Conservation (phyloP, 2,113 vertebrate genomes). For the Vidua macroura region DNA sequence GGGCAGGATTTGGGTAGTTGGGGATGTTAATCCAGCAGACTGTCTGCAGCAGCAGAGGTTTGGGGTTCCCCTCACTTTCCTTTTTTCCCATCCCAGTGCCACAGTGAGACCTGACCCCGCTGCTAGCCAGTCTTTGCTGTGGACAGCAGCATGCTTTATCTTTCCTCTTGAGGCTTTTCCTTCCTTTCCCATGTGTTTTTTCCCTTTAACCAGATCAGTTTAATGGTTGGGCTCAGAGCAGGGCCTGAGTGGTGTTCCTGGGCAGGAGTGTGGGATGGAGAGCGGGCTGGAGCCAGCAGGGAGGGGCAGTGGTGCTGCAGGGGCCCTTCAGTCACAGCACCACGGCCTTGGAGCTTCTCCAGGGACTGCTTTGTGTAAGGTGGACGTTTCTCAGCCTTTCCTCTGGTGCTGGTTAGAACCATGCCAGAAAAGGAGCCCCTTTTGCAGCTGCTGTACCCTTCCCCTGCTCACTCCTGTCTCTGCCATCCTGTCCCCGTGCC, state of each 20-base stretch:
- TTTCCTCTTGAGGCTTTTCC: neutral
- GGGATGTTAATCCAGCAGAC: neutral
- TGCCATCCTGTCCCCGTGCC: rapidly evolving
- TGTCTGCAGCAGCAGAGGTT: neutral
- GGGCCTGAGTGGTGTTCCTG: neutral
- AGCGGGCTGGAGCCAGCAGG: rapidly evolving
- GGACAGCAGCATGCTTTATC: neutral
- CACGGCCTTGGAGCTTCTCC: neutral
- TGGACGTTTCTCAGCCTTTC: neutral
- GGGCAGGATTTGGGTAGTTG: neutral
- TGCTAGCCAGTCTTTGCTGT: neutral
- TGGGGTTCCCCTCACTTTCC: neutral
- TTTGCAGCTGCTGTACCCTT: neutral
- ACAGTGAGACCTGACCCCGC: rapidly evolving
- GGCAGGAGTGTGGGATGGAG: neutral
- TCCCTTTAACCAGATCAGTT: neutral
- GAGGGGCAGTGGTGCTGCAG: neutral
- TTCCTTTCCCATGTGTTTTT: neutral
- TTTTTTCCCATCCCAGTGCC: neutral
- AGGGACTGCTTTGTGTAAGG: neutral
- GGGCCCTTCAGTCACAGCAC: rapidly evolving
- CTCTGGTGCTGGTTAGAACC: neutral
- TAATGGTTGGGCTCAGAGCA: neutral
- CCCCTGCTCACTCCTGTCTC: neutral
- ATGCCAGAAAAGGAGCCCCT: neutral